A percentile compares a stretch with the other conserved stretches of the same genome.
Evolutionary conservation across 2,113 vertebrate species (phyloP).

Genomic region (Oxyruncus cristatus): DNA sequence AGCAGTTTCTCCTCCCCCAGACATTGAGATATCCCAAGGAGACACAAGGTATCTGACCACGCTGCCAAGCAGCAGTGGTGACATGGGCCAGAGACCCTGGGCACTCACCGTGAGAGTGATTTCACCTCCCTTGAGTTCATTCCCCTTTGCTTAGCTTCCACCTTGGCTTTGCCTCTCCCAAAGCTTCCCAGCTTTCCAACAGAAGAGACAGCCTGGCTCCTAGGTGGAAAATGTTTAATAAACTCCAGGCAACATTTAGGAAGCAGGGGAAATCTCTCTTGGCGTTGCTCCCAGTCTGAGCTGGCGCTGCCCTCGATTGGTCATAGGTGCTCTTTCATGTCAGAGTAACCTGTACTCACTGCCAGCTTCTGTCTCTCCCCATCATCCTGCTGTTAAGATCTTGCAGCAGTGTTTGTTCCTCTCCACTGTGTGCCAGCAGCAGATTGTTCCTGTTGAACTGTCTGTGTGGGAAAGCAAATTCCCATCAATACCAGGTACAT

Average conservation of each 20-base stretch:
- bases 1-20: background rate
- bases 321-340: background rate
- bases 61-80: background rate
- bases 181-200: background rate
- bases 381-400: background rate
- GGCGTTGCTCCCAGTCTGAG: background rate
- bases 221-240: background rate
- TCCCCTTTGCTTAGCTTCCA: background rate
- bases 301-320: background rate
- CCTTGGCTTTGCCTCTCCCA: background rate
- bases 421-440: background rate
- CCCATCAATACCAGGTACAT: background rate
- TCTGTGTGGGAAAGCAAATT: background rate
- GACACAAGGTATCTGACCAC: background rate
- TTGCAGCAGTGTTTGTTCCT: background rate
- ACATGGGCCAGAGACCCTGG: background rate
- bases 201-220: background rate
- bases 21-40: background rate
- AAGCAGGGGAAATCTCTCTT: background rate
- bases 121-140: background rate
- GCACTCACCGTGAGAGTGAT: background rate
- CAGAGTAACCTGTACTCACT: background rate
- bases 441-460: background rate
- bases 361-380: background rate
- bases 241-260: background rate